These are phyloP conservation scores for Synanceia verrucosa DNA, from an alignment of 2,797 vertebrate species.

Conservation along the genomic window DNA sequence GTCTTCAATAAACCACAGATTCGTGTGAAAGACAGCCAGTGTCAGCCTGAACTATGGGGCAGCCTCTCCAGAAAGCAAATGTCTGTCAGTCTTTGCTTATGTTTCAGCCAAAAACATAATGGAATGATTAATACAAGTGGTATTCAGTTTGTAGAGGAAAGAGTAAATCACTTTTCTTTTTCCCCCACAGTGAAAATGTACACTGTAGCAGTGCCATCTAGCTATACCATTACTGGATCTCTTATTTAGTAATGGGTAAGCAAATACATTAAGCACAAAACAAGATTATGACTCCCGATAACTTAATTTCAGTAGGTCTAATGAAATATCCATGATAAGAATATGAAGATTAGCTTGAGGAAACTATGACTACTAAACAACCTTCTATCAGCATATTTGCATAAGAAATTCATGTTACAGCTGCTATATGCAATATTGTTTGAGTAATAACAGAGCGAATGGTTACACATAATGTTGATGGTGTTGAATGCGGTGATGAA, in stretches of 20 bases:
- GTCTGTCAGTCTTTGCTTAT: conserved; percentile 55
- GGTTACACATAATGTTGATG: background rate
- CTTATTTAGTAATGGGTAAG: conserved; percentile 10
- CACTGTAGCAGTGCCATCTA: conserved; percentile 17
- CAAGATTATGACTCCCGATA: background rate
- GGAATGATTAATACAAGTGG: conserved; percentile 59
- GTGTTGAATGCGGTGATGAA: background rate
- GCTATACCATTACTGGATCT: conserved; percentile 5
- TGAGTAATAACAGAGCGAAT: background rate
- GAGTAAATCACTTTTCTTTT: conserved; percentile 27
- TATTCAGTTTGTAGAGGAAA: conserved; percentile 33
- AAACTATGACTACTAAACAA: background rate
- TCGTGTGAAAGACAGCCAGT: conserved; percentile 55
- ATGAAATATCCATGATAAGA: background rate
- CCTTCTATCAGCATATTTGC: background rate
- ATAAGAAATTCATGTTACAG: background rate
- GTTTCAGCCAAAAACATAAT: conserved; percentile 62
- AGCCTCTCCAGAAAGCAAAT: conserved; percentile 38
- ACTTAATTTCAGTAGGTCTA: background rate
- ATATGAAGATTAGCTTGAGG: background rate
- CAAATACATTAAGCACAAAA: conserved; percentile 12
- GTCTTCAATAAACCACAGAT: conserved; percentile 54
- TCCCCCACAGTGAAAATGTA: conserved; percentile 11
- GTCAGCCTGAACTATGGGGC: conserved; percentile 33
- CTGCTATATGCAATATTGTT: background rate